These are phyloP conservation scores for Ophion obscuratus DNA, from an alignment of 2,888 invertebrate genomes.

Conservation along the genomic window DNA sequence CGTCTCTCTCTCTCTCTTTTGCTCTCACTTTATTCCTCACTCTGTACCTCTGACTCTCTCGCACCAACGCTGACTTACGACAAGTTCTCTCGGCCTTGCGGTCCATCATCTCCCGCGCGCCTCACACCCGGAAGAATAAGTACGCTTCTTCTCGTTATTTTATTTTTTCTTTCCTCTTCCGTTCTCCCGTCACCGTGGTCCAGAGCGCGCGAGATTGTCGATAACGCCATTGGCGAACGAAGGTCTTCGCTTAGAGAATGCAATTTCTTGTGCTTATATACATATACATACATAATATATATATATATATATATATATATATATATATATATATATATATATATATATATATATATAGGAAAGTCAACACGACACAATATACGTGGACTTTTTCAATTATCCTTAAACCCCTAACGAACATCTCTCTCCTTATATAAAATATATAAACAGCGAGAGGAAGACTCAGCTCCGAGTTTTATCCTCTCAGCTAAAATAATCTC, in stretches of 20 bases:
- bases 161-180: slow-evolving; percentile 31
- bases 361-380: slow-evolving; percentile 3
- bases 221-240: slow-evolving; percentile 48
- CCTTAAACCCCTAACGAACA: slow-evolving; percentile 38
- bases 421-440: slow-evolving; percentile 38
- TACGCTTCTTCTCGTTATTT: slow-evolving; percentile 20
- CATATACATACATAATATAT: not conserved
- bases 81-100: slow-evolving; percentile 33
- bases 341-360: not conserved
- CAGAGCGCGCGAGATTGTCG: slow-evolving; percentile 21
- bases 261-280: slow-evolving; percentile 28
- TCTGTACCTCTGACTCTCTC: not conserved
- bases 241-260: slow-evolving; percentile 34
- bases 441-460: slow-evolving; percentile 36
- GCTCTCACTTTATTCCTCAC: not conserved
- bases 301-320: not conserved
- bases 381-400: slow-evolving; percentile 45
- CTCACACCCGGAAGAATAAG: slow-evolving; percentile 56
- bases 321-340: not conserved
- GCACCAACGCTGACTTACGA: not conserved
- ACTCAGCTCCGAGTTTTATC: slow-evolving; percentile 41
- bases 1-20: not conserved
- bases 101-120: slow-evolving; percentile 14
- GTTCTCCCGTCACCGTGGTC: slow-evolving; percentile 16
- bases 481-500: slow-evolving; percentile 53